Base-by-base conservation (phyloP, 2,797 vertebrate genomes). In the Ibycter americanus region DNA sequence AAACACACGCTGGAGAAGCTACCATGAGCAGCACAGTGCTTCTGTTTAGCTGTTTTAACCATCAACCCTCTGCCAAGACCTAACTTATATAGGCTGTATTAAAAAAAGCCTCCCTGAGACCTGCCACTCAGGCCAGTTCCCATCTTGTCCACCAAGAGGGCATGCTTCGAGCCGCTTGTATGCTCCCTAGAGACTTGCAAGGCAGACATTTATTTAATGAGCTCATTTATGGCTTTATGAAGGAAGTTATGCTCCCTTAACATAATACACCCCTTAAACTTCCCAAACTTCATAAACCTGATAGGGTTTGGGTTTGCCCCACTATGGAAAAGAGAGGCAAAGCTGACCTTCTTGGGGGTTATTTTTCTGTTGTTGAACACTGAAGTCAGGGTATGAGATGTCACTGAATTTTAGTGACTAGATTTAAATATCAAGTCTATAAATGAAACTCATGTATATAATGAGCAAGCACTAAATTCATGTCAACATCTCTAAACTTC, bases 271-370 rank as follows among this genome's bases (percentile, higher is more conserved):
- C 22, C 12, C 17, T 77, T 77, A 70, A 89, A 80, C 17, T 52
- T 71, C 26, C 21, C 0, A 0, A n/a, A 25, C 29, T 74, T 83
- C 5, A 6, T 59, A 67, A 83, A 71, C 20, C 29, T 58, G 17
- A 13, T 12, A 31, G 14, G 12, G 31, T 47, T 78, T 65, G 29
- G 23, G 18, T 68, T 93, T 86, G 44, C 34, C 61, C 26, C 34
- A 59, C 12, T 59, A 65, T 3, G 8, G 49, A 38, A 81, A 80
- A 85, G 29, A 51, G 12, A 11, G 86, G 10, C 3, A 80, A 88
- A 82, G 32, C 6, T 9, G 42, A 34, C 11, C 25, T 58, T 54
- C n/a, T 27, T 8, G 7, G 6, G 2, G 4, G 9, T 42, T 83
- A 18, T 91, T 90, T 44, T 89, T 73, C 68, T 67, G 13, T 2